Percentiles rank a stretch among this genome's conserved stretches.
Conservation (phyloP, 1,140 invertebrate species). For the Bombyx mandarina region DNA sequence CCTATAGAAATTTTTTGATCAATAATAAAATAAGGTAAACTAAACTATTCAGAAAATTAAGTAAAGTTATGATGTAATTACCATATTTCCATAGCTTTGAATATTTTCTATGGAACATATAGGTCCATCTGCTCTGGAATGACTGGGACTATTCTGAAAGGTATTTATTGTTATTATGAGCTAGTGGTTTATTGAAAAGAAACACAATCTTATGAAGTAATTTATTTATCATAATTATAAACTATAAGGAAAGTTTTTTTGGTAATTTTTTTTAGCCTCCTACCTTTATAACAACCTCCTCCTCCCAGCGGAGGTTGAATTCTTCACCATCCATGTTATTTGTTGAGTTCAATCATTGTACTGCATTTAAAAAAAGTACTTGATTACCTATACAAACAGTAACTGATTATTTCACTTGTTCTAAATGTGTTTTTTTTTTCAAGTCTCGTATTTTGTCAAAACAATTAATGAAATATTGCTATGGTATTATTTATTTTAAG, state of each 20-base stretch:
- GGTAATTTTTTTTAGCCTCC: not conserved
- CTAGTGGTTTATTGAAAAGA: too few species aligned
- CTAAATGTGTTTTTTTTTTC: not conserved
- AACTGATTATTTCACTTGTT: not conserved
- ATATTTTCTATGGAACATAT: constrained; percentile 5
- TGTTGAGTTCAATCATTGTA: too few species aligned
- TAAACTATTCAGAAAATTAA: too few species aligned
- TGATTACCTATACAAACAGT: not conserved
- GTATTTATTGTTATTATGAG: too few species aligned
- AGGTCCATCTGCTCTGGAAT: not conserved
- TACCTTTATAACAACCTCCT: constrained; percentile 54
- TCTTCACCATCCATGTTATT: constrained; percentile 48
- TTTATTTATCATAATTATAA: too few species aligned
- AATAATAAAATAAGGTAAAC: too few species aligned
- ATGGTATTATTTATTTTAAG: too few species aligned
- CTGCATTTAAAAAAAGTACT: constrained; percentile 6
- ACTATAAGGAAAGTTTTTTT: too few species aligned
- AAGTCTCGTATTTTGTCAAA: too few species aligned
- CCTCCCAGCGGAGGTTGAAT: constrained; percentile 65
- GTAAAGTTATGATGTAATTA: not conserved
- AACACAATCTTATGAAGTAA: too few species aligned
- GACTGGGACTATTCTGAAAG: constrained; percentile 2
- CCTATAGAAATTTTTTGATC: too few species aligned
- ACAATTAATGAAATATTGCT: too few species aligned
- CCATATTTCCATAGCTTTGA: constrained; percentile 1